phyloP scores from a whole-genome alignment of 2,888 invertebrate genomes.

The Cremastobaeus sp. region DNA sequence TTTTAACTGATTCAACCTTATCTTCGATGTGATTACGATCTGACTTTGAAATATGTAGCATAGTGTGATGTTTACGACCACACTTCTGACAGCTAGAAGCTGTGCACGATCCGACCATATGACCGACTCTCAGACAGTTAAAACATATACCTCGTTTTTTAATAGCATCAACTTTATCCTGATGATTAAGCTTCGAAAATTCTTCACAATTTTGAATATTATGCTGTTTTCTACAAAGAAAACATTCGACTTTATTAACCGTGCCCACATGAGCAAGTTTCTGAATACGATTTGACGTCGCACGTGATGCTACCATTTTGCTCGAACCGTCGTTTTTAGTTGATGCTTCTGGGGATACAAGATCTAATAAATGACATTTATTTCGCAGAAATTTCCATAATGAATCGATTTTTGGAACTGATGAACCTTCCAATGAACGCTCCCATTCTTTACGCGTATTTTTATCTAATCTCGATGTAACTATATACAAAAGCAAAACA shows the following conservation, averaged over 20 bases:
- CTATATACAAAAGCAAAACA: not conserved
- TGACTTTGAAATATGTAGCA: constrained; percentile 14
- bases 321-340: not conserved
- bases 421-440: not conserved
- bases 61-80: constrained; percentile 25
- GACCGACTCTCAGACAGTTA: constrained; percentile 24
- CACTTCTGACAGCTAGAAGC: constrained; percentile 27
- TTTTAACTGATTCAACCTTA: not conserved
- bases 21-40: too few relatives aligned
- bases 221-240: constrained; percentile 8
- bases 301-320: not conserved
- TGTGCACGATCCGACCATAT: constrained; percentile 22
- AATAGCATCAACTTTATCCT: constrained; percentile 18
- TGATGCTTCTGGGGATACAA: not conserved
- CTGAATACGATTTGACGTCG: too few relatives aligned
- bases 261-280: not conserved
- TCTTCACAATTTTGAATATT: not conserved
- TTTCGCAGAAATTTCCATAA: constrained; percentile 21
- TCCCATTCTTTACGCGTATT: constrained; percentile 9
- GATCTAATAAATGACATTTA: constrained; percentile 9
- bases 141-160: constrained; percentile 33
- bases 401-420: constrained; percentile 5
- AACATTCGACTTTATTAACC: not conserved
- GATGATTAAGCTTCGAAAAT: not conserved
- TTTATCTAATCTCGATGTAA: constrained; percentile 1